phyloP scores from a whole-genome alignment of 2,113 vertebrate genomes.

The Coregonus clupeaformis region DNA sequence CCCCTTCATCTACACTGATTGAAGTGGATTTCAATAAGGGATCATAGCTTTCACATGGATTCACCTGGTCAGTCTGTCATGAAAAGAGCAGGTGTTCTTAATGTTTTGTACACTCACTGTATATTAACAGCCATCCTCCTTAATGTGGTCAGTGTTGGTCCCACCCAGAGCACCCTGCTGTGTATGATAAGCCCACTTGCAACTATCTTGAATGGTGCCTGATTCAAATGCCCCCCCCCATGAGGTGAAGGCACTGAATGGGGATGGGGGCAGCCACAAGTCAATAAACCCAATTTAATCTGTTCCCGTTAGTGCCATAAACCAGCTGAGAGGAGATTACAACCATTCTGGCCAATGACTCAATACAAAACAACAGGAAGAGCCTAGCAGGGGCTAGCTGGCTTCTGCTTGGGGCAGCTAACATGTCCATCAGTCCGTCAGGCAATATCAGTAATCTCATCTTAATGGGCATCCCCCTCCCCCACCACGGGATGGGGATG shows the following conservation, averaged over 20 bases:
- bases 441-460: constrained; percentile 66
- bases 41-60: no score
- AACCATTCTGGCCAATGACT: constrained; percentile 55
- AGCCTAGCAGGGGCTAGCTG: constrained; percentile 31
- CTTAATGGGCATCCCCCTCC: constrained; percentile 65
- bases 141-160: background rate
- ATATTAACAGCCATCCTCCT: background rate
- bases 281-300: constrained; percentile 55
- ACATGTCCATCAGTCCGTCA: constrained; percentile 58
- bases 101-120: no score
- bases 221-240: constrained; percentile 8
- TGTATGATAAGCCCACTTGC: background rate
- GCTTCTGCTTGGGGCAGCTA: constrained; percentile 48
- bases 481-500: constrained; percentile 53
- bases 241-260: background rate
- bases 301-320: constrained; percentile 71
- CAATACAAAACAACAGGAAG: background rate
- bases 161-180: background rate
- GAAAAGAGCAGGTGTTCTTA: no score
- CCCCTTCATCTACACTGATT: no score
- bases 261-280: background rate
- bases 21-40: no score
- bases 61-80: no score
- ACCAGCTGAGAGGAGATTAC: constrained; percentile 73
- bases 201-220: background rate